Evolutionary conservation across 2,113 vertebrate species (phyloP).

Genomic region (Cygnus buccinator): DNA sequence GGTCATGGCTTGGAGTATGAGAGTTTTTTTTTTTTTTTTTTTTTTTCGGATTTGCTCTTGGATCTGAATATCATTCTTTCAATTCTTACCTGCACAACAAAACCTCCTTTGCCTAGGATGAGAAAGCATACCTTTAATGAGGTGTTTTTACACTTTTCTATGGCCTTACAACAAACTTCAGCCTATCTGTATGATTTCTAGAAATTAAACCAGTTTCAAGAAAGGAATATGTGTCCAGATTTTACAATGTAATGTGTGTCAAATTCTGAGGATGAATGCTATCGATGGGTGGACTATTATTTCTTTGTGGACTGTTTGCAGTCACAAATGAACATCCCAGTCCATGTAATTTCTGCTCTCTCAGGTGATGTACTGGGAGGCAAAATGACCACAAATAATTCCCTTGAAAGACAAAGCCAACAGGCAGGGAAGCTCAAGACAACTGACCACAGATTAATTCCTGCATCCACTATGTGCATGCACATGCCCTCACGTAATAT

Average conservation of each 20-base stretch:
- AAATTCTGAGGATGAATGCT: background rate
- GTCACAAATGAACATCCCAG: background rate
- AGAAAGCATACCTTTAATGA: background rate
- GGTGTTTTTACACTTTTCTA: background rate
- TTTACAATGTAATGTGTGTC: background rate
- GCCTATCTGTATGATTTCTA: background rate
- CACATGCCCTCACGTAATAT: background rate
- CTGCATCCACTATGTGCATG: background rate
- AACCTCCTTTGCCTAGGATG: background rate
- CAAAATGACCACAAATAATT: background rate
- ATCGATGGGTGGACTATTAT: background rate
- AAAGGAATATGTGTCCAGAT: background rate
- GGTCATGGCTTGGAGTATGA: background rate
- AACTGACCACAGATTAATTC: background rate
- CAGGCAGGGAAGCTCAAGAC: background rate
- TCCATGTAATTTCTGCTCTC: background rate
- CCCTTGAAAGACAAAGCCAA: background rate
- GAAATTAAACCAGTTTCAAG: background rate
- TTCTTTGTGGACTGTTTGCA: background rate
- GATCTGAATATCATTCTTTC: background rate
- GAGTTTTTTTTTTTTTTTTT: background rate
- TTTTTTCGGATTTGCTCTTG: background rate
- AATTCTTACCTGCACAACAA: background rate
- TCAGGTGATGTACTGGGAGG: background rate
- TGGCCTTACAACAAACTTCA: background rate